Evolutionary conservation across 2,888 invertebrate species (phyloP).

Genomic region (Ormyrus rosae): DNA sequence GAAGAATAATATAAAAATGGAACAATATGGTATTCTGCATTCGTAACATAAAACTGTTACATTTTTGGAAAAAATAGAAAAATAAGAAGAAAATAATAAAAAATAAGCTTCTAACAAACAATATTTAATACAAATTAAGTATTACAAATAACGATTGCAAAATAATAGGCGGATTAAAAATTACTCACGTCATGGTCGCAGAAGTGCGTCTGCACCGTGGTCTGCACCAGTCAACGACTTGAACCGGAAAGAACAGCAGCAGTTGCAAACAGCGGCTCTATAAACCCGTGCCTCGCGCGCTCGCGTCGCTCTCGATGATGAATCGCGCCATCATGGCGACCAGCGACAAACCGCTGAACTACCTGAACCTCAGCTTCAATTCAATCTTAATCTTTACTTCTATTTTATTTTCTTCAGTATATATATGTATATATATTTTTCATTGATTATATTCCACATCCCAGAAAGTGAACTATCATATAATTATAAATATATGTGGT

Average conservation of each 20-base stretch:
- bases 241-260: constrained; percentile 44
- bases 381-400: no score
- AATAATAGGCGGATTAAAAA: constrained; percentile 37
- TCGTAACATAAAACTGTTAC: not conserved
- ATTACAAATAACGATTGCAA: constrained; percentile 10
- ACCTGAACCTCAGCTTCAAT: no score
- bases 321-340: no score
- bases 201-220: constrained; percentile 4
- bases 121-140: not conserved
- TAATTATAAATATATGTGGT: no score
- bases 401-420: no score
- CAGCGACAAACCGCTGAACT: no score
- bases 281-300: no score
- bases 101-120: not conserved
- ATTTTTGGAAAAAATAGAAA: not conserved
- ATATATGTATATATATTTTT: no score
- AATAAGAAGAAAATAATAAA: not conserved
- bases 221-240: constrained; percentile 4
- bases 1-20: not conserved
- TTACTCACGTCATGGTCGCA: constrained; percentile 54
- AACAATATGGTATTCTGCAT: not conserved
- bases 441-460: no score
- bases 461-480: no score
- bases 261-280: not conserved
- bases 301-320: no score